Base-by-base conservation (phyloP, 1,140 invertebrate genomes). In the Drosophila guanche region DNA sequence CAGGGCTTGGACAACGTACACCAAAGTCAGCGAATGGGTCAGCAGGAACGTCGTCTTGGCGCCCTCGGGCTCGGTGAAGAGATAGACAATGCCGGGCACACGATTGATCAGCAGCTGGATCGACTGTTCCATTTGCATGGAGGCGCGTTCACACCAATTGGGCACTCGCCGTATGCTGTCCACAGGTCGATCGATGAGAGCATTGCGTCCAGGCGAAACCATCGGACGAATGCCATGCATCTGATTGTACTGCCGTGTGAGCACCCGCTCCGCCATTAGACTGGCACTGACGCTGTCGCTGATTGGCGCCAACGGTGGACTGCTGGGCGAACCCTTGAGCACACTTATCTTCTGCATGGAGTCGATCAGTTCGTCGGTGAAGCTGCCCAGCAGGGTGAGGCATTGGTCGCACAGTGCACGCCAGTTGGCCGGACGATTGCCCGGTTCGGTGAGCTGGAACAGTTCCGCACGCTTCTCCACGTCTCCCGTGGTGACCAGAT, bases 391-490 rank as follows among this genome's bases (percentile, higher is more conserved):
- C 0, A 94, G 88, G 33, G 79, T 85, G 3, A 95, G 76, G 83
- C 94, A 94, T 72, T 93, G 93, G 69, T 94, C 92, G 8, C 95
- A 91, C 4, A 96, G 84, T 56, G 92, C 93, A 74, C 95, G 96
- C 96, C 96, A 97, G 71, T 95, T 96, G 66, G 95, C 94, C 2
- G 96, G 95, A 91, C 96, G 95, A 50, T 84, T 86, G 8, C 89
- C 90, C 48, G 96, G 96, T 80, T 95, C 94, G 53, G 95, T 96
- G 0, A 97, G 89, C 10, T 93, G 93, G 79, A 95, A 97, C 20
- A 96, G 92, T 53, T 93, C 81, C 41, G 90, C 63, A 63, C 95
- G 93, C 66, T 95, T 43, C 5, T 29, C 3, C 0, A 65, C 68
- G 29, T 69, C 37, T 3, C 59, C 67, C 3, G 65, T 58, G 25